phyloP scores from a whole-genome alignment of 2,888 invertebrate species.

The Ophion obscuratus region DNA sequence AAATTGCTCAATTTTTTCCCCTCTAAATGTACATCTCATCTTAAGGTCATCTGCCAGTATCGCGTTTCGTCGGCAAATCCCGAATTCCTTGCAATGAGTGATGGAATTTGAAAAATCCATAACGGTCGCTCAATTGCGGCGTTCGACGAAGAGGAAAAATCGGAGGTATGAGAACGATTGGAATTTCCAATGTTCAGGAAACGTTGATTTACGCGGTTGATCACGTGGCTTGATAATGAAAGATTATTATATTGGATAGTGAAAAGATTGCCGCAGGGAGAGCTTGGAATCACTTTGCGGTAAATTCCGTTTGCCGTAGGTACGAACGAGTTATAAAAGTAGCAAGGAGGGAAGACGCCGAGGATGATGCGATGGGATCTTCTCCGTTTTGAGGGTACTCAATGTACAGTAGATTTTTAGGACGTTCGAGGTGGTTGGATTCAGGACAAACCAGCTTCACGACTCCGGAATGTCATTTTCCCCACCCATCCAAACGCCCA shows the following conservation, averaged over 20 bases:
- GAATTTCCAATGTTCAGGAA: constrained; percentile 5
- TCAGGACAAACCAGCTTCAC: constrained; percentile 72
- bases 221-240: neutral
- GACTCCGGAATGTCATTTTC: constrained; percentile 76
- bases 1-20: too few species aligned
- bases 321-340: constrained; percentile 32
- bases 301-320: constrained; percentile 41
- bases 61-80: neutral
- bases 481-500: constrained; percentile 21
- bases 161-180: neutral
- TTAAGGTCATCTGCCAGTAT: neutral
- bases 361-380: constrained; percentile 35
- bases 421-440: constrained; percentile 64
- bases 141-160: neutral
- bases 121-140: neutral
- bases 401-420: constrained; percentile 72
- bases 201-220: neutral
- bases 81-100: neutral
- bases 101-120: neutral
- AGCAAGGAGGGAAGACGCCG: constrained; percentile 21
- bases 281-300: constrained; percentile 43
- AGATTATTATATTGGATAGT: neutral
- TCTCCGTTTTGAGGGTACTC: constrained; percentile 46
- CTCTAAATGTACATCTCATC: too few species aligned
- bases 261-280: neutral